Conservation (phyloP, 2,797 vertebrate species). For the Columba guinea region DNA sequence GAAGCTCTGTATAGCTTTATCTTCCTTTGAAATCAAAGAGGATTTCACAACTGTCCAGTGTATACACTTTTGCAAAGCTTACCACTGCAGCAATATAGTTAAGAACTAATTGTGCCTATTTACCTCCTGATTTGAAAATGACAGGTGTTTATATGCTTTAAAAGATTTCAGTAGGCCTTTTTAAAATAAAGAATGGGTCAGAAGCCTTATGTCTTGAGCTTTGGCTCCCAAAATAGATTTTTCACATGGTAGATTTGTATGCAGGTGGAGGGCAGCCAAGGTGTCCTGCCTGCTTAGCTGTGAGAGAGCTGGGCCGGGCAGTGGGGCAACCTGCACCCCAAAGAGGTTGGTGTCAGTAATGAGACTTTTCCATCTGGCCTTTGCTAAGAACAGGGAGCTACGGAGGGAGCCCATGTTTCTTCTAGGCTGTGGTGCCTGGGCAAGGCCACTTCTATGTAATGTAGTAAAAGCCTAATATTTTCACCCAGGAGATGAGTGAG, state of each 20-base stretch:
- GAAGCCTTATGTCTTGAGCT: background rate
- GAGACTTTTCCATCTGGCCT: background rate
- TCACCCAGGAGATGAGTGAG: background rate
- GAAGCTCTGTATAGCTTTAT: background rate
- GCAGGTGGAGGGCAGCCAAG: rapidly evolving
- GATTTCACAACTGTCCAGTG: background rate
- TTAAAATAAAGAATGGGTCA: background rate
- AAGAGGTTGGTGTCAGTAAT: rapidly evolving
- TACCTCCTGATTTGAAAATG: background rate
- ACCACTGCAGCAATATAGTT: background rate
- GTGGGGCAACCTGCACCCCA: background rate
- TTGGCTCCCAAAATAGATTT: background rate
- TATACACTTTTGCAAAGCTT: background rate
- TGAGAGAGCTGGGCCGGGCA: background rate
- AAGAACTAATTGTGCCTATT: background rate
- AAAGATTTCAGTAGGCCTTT: background rate
- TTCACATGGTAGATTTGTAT: background rate
- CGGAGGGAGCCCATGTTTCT: background rate
- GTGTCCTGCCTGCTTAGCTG: background rate
- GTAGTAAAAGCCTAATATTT: background rate
- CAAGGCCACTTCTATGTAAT: background rate
- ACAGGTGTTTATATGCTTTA: background rate
- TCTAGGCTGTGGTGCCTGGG: background rate
- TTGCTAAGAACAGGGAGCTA: background rate
- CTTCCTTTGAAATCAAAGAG: background rate